Base-by-base conservation (phyloP, 1,140 invertebrate genomes). In the Heliconius eleuchia region DNA sequence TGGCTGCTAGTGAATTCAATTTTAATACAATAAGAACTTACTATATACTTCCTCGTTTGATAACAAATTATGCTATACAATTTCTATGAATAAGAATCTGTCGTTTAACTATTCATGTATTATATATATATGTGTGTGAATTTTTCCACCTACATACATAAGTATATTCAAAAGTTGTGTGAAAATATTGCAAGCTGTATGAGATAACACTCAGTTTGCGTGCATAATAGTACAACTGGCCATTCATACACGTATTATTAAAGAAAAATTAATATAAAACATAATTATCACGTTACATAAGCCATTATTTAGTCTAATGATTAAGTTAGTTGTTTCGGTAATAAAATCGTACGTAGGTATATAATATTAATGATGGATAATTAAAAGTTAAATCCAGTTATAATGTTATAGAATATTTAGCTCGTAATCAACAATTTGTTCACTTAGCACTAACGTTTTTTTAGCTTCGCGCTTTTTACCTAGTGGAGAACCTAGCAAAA, bases 61-160 rank as follows among this genome's bases (percentile, higher is more conserved):
- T 66, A 66, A 66, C 16, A 66, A 66, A 30, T 66, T 66, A 66
- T 66, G n/a, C 60, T n/a, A 13, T 66, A 30, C 16, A 66, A 66
- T 13, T 23, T 16, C 60, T 66, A 23, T 30, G 60, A 66, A 30
- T 66, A 30, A 66, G 60, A 66, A 27, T 66, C 27, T 66, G 60
- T 66, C 3, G 4, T 66, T 66, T 27, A 66, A 66, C 27, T 66
- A 66, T 9, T 1, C 23, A 37, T 37, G 34, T 37, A 7, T 37
- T 37, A 7, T 37, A 37, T 6, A 37, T 30, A 8, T 1, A 60
- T 23, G 27, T 16, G 27, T 66, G 60, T 66, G 60, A 66, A 66
- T 30, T 66, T 66, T 66, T 27, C 27, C 60, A 66, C 60, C 23
- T 27, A 30, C 23, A 66, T 66, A 57, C 55, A 23, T 66, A 46